These are phyloP conservation scores for Tupaia tana DNA, from an alignment of 2,113 vertebrate species.

Conservation along the genomic window DNA sequence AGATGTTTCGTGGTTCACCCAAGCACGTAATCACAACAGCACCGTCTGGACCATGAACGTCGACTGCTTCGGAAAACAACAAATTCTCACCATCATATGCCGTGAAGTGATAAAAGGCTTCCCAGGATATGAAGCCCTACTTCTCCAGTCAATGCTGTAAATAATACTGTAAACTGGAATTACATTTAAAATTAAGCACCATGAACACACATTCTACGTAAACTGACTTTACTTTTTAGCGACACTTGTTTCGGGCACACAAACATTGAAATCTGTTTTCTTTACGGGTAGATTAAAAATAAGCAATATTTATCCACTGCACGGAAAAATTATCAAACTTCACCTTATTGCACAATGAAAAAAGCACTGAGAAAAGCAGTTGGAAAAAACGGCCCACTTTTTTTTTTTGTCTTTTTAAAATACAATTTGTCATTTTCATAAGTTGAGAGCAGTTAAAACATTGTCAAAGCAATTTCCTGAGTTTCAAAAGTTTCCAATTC, in stretches of 20 bases:
- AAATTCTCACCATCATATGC: conserved; percentile 38
- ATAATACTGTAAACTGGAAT: conserved; percentile 77
- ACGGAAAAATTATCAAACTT: conserved; percentile 57
- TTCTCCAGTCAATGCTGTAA: conserved; percentile 68
- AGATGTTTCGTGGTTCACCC: conserved; percentile 55
- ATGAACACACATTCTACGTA: conserved; percentile 70
- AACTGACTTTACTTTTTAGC: conserved; percentile 60
- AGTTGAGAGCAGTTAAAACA: conserved; percentile 67
- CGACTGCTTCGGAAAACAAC: conserved; percentile 62
- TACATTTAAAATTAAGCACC: conserved; percentile 77
- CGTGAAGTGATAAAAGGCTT: conserved; percentile 47
- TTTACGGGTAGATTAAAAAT: conserved; percentile 72
- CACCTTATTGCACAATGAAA: conserved; percentile 68
- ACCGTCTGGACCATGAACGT: conserved; percentile 68
- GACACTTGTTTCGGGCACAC: conserved; percentile 60
- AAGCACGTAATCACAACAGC: conserved; percentile 67
- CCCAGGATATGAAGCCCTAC: neutral
- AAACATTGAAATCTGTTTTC: conserved; percentile 71
- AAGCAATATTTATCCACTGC: conserved; percentile 60
- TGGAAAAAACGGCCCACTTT: conserved; percentile 36
- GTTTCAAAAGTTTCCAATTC: conserved; percentile 66
- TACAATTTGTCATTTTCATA: conserved; percentile 70
- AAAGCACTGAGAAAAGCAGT: conserved; percentile 58
- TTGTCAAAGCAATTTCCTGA: conserved; percentile 76
- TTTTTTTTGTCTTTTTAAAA: conserved; percentile 68